Conservation (phyloP, 2,888 invertebrate genomes). For the Caenorhabditis panamensis region DNA sequence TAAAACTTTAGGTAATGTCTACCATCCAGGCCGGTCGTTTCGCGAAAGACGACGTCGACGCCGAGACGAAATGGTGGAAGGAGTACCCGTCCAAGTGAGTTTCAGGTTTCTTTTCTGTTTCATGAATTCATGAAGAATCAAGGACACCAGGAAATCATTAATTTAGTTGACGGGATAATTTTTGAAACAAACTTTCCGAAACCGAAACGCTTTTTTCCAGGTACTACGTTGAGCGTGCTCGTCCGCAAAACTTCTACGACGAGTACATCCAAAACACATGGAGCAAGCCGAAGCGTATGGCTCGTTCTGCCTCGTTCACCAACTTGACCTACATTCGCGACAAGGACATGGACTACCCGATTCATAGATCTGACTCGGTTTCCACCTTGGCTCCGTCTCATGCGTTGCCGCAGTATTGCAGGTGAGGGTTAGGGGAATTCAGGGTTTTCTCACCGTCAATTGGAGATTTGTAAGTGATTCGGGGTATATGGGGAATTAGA, state of each 20-base stretch:
- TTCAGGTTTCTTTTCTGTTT: not conserved
- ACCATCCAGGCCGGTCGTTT: slow-evolving; percentile 66
- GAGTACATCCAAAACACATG: slow-evolving; percentile 76
- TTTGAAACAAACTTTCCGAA: not conserved
- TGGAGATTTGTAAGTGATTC: too few species aligned
- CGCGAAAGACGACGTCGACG: slow-evolving; percentile 78
- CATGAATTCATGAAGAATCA: too few species aligned
- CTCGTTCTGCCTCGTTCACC: slow-evolving; percentile 79
- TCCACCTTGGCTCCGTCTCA: slow-evolving; percentile 80
- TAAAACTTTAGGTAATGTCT: slow-evolving; percentile 71
- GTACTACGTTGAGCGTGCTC: slow-evolving; percentile 78
- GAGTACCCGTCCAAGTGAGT: slow-evolving; percentile 73
- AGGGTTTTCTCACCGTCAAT: not conserved
- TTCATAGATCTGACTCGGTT: slow-evolving; percentile 71
- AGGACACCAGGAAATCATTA: too few species aligned
- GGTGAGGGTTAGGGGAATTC: slow-evolving; percentile 34
- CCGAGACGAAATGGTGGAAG: slow-evolving; percentile 78
- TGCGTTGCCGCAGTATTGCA: slow-evolving; percentile 73
- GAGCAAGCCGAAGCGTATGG: slow-evolving; percentile 78
- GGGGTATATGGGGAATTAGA: too few species aligned
- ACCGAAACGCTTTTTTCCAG: slow-evolving; percentile 51
- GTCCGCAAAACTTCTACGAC: slow-evolving; percentile 77
- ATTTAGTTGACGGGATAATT: not conserved
- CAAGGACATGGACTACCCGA: slow-evolving; percentile 71
- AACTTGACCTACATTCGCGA: slow-evolving; percentile 79